Conservation (phyloP, 2,888 invertebrate genomes). For the Lasioglossum villosulum region DNA sequence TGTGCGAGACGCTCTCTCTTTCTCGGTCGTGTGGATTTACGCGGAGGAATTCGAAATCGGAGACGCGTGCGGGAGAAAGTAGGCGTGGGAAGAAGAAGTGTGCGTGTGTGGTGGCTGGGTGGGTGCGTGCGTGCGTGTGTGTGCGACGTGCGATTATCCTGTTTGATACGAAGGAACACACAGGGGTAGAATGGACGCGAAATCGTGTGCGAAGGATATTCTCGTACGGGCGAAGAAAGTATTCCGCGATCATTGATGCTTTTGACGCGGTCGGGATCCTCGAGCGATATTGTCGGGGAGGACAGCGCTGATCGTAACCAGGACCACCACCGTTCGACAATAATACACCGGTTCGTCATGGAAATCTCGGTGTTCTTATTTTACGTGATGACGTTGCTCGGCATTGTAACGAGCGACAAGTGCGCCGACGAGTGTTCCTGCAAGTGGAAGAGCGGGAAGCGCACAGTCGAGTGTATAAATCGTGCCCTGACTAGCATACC, state of each 20-base stretch:
- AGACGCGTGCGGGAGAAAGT: conserved; percentile 9
- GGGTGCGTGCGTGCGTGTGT: neutral
- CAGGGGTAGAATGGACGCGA: conserved; percentile 54
- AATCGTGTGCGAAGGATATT: conserved; percentile 34
- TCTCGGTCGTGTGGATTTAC: conserved; percentile 3
- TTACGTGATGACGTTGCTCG: conserved; percentile 65
- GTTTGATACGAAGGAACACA: conserved; percentile 23
- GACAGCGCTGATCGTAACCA: conserved; percentile 27
- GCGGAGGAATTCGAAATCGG: conserved; percentile 18
- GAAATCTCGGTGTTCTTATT: conserved; percentile 56
- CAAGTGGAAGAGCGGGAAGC: conserved; percentile 97
- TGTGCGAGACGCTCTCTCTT: conserved; percentile 2
- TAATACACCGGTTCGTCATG: conserved; percentile 60
- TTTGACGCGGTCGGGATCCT: conserved; percentile 37
- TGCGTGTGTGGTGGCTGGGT: neutral
- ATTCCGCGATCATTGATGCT: conserved; percentile 54
- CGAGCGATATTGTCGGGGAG: conserved; percentile 38
- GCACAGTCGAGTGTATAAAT: conserved; percentile 95
- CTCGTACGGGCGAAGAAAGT: conserved; percentile 31
- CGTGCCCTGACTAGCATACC: conserved; percentile 93
- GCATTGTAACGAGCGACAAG: conserved; percentile 78
- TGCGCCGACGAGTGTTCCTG: conserved; percentile 89
- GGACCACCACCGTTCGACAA: conserved; percentile 50
- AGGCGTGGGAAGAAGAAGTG: conserved; percentile 19
- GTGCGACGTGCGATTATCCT: neutral